phyloP scores from a whole-genome alignment of 2,113 vertebrate species.

The Dicaeum eximium region DNA sequence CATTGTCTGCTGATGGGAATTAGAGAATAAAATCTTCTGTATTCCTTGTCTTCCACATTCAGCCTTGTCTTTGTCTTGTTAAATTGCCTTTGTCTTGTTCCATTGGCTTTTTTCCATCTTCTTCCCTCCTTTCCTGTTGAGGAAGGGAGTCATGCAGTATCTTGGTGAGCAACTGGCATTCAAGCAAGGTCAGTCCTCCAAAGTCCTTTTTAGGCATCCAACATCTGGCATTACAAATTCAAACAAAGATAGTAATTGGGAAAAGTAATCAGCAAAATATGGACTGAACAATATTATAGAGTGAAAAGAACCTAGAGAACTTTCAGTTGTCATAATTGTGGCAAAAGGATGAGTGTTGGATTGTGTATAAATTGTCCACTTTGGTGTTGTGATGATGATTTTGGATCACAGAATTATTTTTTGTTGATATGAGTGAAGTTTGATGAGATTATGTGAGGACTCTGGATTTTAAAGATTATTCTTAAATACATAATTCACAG shows the following conservation, averaged over 20 bases:
- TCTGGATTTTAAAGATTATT: background rate
- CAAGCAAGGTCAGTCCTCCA: background rate
- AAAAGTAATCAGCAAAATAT: background rate
- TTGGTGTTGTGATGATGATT: background rate
- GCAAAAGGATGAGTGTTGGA: too few species aligned
- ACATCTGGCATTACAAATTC: background rate
- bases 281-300: background rate
- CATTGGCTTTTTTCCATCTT: background rate
- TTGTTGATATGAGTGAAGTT: background rate
- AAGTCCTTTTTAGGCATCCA: background rate
- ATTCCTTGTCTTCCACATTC: background rate
- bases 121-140: background rate
- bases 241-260: background rate
- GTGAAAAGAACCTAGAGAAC: rapidly evolving
- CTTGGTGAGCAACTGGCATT: background rate
- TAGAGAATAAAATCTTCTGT: background rate
- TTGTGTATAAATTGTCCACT: background rate
- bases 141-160: background rate
- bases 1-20: background rate
- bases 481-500: background rate
- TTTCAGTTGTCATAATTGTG: background rate
- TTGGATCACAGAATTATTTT: background rate
- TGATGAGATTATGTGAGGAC: background rate
- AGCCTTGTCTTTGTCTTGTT: background rate
- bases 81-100: background rate